Conservation (phyloP, 2,888 invertebrate species). For the Megamerina dolium region DNA sequence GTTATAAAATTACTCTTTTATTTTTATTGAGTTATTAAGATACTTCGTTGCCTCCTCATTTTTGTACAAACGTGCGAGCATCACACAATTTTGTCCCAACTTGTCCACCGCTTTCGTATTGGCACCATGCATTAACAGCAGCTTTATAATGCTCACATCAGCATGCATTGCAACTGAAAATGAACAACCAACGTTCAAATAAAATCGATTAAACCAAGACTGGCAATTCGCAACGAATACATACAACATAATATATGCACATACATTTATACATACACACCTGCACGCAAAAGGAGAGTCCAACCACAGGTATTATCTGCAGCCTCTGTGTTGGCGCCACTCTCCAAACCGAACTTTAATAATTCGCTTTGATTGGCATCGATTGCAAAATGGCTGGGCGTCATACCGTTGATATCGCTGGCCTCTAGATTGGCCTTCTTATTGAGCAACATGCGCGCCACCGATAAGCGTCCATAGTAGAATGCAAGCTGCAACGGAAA, state of each 20-base stretch:
- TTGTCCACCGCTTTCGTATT: constrained; percentile 33
- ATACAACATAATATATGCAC: not conserved
- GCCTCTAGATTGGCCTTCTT: constrained; percentile 44
- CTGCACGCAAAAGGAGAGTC: constrained; percentile 45
- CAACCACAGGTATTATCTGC: constrained; percentile 44
- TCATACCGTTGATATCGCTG: constrained; percentile 42
- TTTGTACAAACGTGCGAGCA: constrained; percentile 39
- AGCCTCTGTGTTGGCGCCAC: constrained; percentile 41
- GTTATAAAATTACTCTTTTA: constrained; percentile 4
- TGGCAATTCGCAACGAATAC: not conserved
- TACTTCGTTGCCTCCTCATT: constrained; percentile 32
- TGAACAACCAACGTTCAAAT: too few species aligned
- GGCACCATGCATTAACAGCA: constrained; percentile 38
- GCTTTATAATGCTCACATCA: constrained; percentile 37
- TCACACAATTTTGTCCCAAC: constrained; percentile 33
- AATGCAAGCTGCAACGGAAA: constrained; percentile 37
- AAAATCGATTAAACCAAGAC: not conserved
- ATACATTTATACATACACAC: constrained; percentile 23
- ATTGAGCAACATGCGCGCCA: constrained; percentile 44
- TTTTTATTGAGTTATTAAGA: constrained; percentile 31
- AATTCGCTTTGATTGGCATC: constrained; percentile 45
- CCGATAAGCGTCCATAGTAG: constrained; percentile 42
- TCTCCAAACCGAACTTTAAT: constrained; percentile 44
- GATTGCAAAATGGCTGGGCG: constrained; percentile 45
- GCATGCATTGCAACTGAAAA: constrained; percentile 40